These are phyloP conservation scores for Lissonota sp. DNA, from an alignment of 2,888 invertebrate genomes.

Conservation along the genomic window DNA sequence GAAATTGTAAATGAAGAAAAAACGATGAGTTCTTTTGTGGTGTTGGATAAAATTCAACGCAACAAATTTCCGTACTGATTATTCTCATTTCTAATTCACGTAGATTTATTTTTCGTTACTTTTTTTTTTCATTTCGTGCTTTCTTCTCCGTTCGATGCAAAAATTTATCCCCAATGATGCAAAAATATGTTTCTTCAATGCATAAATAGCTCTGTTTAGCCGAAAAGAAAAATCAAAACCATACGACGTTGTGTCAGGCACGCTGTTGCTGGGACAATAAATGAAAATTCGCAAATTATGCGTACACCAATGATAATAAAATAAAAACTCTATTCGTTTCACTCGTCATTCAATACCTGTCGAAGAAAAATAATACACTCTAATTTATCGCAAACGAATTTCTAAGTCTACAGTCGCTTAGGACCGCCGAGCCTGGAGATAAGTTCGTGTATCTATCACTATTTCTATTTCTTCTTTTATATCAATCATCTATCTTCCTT, in stretches of 20 bases:
- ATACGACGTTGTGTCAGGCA: slow-evolving; percentile 68
- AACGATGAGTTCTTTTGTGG: no score
- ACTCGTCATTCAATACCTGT: slow-evolving; percentile 57
- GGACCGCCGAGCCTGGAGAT: slow-evolving; percentile 76
- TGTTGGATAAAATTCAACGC: no score
- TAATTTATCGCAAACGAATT: slow-evolving; percentile 49
- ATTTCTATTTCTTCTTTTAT: slow-evolving; percentile 51
- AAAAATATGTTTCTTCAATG: slow-evolving; percentile 43
- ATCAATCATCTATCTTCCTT: slow-evolving; percentile 11
- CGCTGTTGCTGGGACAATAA: slow-evolving; percentile 73
- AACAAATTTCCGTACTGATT: no score
- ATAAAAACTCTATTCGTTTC: slow-evolving; percentile 61
- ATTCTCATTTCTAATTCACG: background rate
- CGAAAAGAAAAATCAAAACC: slow-evolving; percentile 58
- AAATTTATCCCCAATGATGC: slow-evolving; percentile 6
- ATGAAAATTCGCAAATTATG: slow-evolving; percentile 66
- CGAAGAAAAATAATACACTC: slow-evolving; percentile 54
- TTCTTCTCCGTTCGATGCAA: background rate
- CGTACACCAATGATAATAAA: slow-evolving; percentile 54
- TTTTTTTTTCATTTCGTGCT: background rate
- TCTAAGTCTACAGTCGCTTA: slow-evolving; percentile 71
- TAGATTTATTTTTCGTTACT: slow-evolving; percentile 6
- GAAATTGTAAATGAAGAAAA: no score
- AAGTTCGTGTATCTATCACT: slow-evolving; percentile 72
- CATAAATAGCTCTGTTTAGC: slow-evolving; percentile 75